phyloP scores from a whole-genome alignment of 2,888 invertebrate genomes.

The Drosophila dives region DNA sequence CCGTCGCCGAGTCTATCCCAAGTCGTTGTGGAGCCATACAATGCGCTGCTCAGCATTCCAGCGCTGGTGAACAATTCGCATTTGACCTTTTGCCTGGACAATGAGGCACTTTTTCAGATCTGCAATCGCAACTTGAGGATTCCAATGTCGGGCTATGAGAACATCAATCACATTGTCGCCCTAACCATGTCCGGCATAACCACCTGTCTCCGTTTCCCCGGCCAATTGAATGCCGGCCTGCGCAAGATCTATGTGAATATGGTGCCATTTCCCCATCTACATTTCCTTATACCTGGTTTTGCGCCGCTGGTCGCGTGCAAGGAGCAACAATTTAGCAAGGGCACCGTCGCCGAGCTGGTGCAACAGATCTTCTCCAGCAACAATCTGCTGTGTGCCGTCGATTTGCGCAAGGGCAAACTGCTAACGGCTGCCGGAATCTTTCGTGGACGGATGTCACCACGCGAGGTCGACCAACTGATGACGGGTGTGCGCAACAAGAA shows the following conservation, averaged over 20 bases:
- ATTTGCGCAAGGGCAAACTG: slow-evolving; percentile 91
- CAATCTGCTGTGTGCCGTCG: slow-evolving; percentile 93
- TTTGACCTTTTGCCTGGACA: slow-evolving; percentile 81
- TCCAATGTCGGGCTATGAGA: slow-evolving; percentile 70
- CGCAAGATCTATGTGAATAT: slow-evolving; percentile 95
- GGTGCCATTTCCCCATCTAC: slow-evolving; percentile 95
- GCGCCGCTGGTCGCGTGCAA: slow-evolving; percentile 87
- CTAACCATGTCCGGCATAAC: slow-evolving; percentile 88
- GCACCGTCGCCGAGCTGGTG: slow-evolving; percentile 89
- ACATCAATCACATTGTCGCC: slow-evolving; percentile 82
- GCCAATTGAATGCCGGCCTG: slow-evolving; percentile 95
- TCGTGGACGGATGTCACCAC: slow-evolving; percentile 81
- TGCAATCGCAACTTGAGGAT: slow-evolving; percentile 77
- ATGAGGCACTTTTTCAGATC: slow-evolving; percentile 82
- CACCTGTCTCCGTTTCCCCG: slow-evolving; percentile 93
- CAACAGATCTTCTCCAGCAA: slow-evolving; percentile 90
- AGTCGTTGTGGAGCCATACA: slow-evolving; percentile 83
- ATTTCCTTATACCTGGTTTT: slow-evolving; percentile 93
- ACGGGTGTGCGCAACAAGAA: slow-evolving; percentile 92
- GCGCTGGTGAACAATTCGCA: slow-evolving; percentile 77
- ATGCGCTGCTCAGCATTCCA: slow-evolving; percentile 77
- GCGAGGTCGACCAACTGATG: slow-evolving; percentile 85
- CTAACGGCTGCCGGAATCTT: slow-evolving; percentile 92
- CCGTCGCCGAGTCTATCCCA: slow-evolving; percentile 83
- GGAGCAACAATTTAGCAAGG: slow-evolving; percentile 71